Base-by-base conservation (phyloP, 2,797 vertebrate species). In the Craterocephalus amniculus region DNA sequence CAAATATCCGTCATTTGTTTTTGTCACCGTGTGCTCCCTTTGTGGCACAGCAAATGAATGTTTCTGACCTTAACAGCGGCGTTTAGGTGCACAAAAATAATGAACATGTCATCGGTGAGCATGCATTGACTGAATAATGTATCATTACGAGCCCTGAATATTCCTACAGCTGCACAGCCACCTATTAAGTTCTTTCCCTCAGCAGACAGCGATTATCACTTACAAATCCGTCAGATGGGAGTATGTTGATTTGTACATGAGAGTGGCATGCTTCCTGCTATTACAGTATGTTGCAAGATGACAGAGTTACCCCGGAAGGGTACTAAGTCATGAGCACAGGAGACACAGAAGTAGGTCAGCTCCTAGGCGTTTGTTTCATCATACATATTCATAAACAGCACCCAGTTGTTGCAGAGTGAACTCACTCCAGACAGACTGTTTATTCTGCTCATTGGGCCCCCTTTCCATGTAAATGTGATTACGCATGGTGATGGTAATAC, bases 351-450 rank as follows among this genome's bases (percentile, higher is more conserved):
- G 84, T 92, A 92, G 91, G 92, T 92, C 91, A 89, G 87, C 91
- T 92, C 87, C 84, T 83, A 87, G 89, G 89, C 87, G 68, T 87
- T 90, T 88, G 89, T 93, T 93, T 90, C 89, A 89, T 91, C 91
- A 90, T 90, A 72, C 87, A 92, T 92, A 92, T 93, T 92, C 91
- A 93, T 92, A 82, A 89, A 86, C 86, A 80, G 84, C 84, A 89
- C 87, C 87, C 88, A 87, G 87, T 90, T 83, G 87, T 90, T 88
- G 77, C 72, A 51, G 84, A 80, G 84, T 70, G 52, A 83, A 89
- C 86, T 87, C 81, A 43, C 83, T 84, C 75, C 77, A 68, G 72
- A 48, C 81, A 87, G 75, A 76, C 84, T 84, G 78, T 90, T 89
- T 88, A 80, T 83, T 89, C 81, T 87, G 58, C 60, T 90, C 81